Evolutionary conservation across 2,888 invertebrate species (phyloP), one percentile per base, ranked within the genome.

Genomic region (Eudasyphora cyanicolor): DNA sequence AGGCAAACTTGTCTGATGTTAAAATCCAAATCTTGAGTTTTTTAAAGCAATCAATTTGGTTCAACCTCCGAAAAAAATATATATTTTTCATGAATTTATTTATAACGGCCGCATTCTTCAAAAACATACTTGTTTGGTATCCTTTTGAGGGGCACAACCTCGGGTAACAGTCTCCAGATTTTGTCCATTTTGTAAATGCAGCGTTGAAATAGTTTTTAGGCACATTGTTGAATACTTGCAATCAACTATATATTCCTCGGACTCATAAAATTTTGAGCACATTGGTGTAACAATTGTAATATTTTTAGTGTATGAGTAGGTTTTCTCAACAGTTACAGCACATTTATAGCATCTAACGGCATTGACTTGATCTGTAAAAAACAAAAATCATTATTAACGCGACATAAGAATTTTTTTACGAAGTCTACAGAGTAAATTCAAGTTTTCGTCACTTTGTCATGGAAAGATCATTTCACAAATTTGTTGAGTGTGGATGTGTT

Each of bases 221-320:
- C 97, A 97, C 93, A 96, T 95, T 0, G 97, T 97, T 0, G 97
- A 97, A 89, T 94, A 95, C 0, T 96, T 95, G 89, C 97, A 97
- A 85, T 95, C 94, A 5, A 95, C 94, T 82, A 95, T 94, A 91
- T 94, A 97, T 86, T 93, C 93, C 6, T 93, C 92, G 1, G 95
- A 95, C 86, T 94, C 93, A 90, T 97, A 95, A 90, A 97, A 97
- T 88, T 95, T 94, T 7, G 95, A 93, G 90, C 97, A 97, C 51
- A 96, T 92, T 73, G 94, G 93, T 85, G 94, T 94, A 85, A 94
- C 93, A 89, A 95, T 94, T 87, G 93, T 93, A 42, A 70, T 83
- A 83, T 89, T 88, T 88, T 93, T 92, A 74, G 93, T 91, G 42
- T 81, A 81, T 12, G 81, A 84, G 19, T 93, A 93, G 57, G 86